These are phyloP conservation scores for Eulemur albifrons DNA, from an alignment of 2,797 vertebrate species.

Conservation along the genomic window DNA sequence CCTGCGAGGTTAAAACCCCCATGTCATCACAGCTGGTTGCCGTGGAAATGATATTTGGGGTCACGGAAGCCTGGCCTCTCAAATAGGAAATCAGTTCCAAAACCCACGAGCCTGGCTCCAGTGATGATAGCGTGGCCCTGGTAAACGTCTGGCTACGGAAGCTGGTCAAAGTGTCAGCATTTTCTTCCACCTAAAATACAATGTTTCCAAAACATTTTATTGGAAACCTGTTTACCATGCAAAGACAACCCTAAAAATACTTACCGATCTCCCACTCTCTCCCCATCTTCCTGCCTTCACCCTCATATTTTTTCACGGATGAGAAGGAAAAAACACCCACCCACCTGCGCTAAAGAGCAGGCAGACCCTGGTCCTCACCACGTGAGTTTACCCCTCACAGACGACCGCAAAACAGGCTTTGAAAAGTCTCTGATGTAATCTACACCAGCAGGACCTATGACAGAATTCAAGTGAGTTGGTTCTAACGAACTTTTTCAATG, in stretches of 20 bases:
- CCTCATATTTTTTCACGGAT: neutral
- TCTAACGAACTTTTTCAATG: neutral
- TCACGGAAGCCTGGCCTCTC: neutral
- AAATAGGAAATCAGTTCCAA: neutral
- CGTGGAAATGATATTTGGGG: neutral
- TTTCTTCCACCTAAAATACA: neutral
- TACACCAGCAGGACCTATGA: rapidly evolving
- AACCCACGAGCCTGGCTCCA: neutral
- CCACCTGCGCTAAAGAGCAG: neutral
- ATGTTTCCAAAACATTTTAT: neutral
- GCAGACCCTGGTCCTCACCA: rapidly evolving
- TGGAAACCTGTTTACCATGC: neutral
- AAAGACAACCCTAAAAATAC: neutral
- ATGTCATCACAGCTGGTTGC: neutral
- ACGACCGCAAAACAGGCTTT: neutral
- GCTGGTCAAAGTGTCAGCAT: neutral
- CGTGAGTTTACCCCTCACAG: neutral
- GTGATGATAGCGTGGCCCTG: rapidly evolving
- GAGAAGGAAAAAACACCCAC: neutral
- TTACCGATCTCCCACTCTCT: neutral
- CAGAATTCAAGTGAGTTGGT: neutral
- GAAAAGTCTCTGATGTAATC: neutral
- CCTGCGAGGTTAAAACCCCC: neutral
- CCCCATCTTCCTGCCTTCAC: neutral
- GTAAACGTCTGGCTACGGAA: neutral